phyloP scores from a whole-genome alignment of 2,888 invertebrate species.

The Epinotia ramella region DNA sequence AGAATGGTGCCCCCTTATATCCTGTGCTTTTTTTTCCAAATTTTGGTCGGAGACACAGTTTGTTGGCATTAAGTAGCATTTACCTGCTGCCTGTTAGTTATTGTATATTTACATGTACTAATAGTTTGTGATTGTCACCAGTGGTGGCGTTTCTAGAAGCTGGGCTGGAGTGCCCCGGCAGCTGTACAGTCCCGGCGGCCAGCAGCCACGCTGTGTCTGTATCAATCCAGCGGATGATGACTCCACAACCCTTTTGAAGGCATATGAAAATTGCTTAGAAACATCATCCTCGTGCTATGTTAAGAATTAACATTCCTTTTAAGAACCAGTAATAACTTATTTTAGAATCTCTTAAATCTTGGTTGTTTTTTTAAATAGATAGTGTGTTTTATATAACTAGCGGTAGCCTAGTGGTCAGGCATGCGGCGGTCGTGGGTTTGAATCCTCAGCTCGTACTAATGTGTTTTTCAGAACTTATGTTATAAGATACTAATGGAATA shows the following conservation, averaged over 20 bases:
- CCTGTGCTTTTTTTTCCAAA: too few relatives aligned
- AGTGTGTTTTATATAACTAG: not conserved
- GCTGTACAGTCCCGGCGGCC: slow-evolving; percentile 88
- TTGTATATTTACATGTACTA: not conserved
- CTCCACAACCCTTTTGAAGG: slow-evolving; percentile 81
- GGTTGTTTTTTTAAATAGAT: not conserved
- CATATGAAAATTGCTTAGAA: slow-evolving; percentile 87
- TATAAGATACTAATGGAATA: too few relatives aligned
- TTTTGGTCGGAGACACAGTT: too few relatives aligned
- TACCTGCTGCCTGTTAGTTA: not conserved
- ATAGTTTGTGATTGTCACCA: slow-evolving; percentile 62
- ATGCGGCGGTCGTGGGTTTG: too few relatives aligned
- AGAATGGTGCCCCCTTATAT: too few relatives aligned
- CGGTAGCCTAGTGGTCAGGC: too few relatives aligned
- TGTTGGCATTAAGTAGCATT: too few relatives aligned
- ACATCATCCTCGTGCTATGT: slow-evolving; percentile 84
- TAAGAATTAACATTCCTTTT: slow-evolving; percentile 19
- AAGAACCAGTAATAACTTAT: slow-evolving; percentile 12
- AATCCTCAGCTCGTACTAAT: too few relatives aligned
- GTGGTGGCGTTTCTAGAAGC: slow-evolving; percentile 94
- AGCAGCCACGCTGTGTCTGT: slow-evolving; percentile 93
- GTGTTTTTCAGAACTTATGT: too few relatives aligned
- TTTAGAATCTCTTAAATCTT: slow-evolving; percentile 20
- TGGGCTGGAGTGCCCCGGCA: slow-evolving; percentile 97
- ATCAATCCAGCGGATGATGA: slow-evolving; percentile 82